These are phyloP conservation scores for Erpobdella octoculata DNA, from an alignment of 2,888 invertebrate species.

Conservation along the genomic window DNA sequence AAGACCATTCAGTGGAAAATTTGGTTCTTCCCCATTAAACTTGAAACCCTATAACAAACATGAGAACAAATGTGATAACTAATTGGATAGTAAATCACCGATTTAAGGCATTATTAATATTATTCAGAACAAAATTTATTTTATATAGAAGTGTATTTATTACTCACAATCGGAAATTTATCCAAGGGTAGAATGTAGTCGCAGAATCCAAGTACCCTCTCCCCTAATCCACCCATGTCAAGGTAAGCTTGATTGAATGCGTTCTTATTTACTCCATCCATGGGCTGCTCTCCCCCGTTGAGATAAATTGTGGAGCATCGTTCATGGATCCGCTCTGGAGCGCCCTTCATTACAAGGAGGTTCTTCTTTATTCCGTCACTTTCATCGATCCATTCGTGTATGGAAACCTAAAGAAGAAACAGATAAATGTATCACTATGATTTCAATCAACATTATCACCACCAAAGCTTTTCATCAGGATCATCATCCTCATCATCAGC, in stretches of 20 bases:
- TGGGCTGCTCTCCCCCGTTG: slow-evolving; percentile 63
- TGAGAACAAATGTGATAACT: slow-evolving; percentile 71
- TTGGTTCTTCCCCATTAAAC: slow-evolving; percentile 66
- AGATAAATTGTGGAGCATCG: slow-evolving; percentile 80
- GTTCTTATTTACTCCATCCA: slow-evolving; percentile 64
- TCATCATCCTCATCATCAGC: not conserved
- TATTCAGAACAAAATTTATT: no score
- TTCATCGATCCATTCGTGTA: slow-evolving; percentile 26
- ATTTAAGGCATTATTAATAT: not conserved
- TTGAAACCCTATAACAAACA: slow-evolving; percentile 79
- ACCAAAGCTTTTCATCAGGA: not conserved
- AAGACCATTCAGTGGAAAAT: slow-evolving; percentile 72
- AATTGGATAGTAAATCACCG: slow-evolving; percentile 73
- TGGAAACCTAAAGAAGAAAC: slow-evolving; percentile 21
- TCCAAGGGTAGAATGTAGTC: slow-evolving; percentile 81
- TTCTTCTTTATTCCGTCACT: slow-evolving; percentile 52
- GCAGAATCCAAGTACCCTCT: slow-evolving; percentile 76
- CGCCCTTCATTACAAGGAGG: slow-evolving; percentile 77
- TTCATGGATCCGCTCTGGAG: slow-evolving; percentile 85
- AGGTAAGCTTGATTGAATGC: slow-evolving; percentile 86
- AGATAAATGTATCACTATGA: not conserved
- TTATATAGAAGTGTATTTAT: not conserved
- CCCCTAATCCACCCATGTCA: slow-evolving; percentile 74
- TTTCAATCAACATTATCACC: not conserved
- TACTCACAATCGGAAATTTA: slow-evolving; percentile 60